A percentile compares a stretch with the other conserved stretches of the same genome.
phyloP scores from a whole-genome alignment of 2,113 vertebrate genomes.

The Seriola aureovittata region DNA sequence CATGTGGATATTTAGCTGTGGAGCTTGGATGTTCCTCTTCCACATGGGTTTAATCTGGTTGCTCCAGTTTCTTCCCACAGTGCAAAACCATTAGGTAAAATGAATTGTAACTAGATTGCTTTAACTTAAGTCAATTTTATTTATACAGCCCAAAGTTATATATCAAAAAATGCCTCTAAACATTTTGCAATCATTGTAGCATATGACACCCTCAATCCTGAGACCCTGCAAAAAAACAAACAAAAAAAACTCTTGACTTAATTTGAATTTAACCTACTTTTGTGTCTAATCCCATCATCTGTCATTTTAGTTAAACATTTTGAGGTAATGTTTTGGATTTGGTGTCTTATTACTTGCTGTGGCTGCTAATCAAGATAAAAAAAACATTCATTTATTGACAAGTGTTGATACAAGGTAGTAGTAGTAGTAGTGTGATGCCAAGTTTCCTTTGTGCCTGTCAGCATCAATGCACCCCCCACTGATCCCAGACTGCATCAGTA shows the following conservation, averaged over 20 bases:
- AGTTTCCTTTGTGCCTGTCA: constrained; percentile 50
- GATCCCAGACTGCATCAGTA: constrained; percentile 78
- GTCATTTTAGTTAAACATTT: not conserved
- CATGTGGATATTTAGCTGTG: not conserved
- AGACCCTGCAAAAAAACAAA: too few species aligned
- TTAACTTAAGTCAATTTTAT: not conserved
- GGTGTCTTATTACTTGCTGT: not conserved
- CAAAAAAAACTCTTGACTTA: too few species aligned
- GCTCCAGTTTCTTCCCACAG: too few species aligned
- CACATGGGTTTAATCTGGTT: not conserved
- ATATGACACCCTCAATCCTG: too few species aligned
- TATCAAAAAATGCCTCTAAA: not conserved
- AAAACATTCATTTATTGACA: constrained; percentile 27
- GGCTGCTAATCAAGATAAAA: constrained; percentile 1
- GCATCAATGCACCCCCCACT: constrained; percentile 52
- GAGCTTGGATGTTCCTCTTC: not conserved
- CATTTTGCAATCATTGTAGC: not conserved
- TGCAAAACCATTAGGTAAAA: not conserved
- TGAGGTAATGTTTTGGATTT: not conserved
- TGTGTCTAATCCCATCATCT: not conserved
- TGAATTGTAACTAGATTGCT: not conserved
- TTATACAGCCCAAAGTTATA: not conserved
- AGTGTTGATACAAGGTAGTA: constrained; percentile 12
- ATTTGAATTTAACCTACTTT: too few species aligned
- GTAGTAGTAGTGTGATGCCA: constrained; percentile 41